phyloP scores from a whole-genome alignment of 2,113 vertebrate species.

The Tympanuchus pallidicinctus region DNA sequence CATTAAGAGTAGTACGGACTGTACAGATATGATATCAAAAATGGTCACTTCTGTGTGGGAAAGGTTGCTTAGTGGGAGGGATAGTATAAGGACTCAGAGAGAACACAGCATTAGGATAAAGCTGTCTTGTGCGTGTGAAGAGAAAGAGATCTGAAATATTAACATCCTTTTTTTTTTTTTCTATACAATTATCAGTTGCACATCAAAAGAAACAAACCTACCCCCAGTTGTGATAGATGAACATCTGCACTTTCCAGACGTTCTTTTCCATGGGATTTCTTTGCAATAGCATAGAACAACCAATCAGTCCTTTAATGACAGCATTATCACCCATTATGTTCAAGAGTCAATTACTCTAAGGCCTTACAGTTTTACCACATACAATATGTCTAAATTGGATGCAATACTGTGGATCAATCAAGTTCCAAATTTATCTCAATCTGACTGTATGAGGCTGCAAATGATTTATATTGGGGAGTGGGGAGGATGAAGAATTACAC shows the following conservation, averaged over 20 bases:
- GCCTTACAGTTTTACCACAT: slow-evolving; percentile 67
- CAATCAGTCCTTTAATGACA: slow-evolving; percentile 69
- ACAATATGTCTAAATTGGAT: slow-evolving; percentile 67
- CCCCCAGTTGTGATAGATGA: slow-evolving; percentile 60
- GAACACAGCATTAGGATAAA: not conserved
- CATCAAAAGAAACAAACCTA: slow-evolving; percentile 72
- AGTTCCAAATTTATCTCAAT: slow-evolving; percentile 52
- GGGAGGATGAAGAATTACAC: slow-evolving; percentile 11
- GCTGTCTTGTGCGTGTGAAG: not conserved
- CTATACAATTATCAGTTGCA: slow-evolving; percentile 67
- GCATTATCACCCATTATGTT: slow-evolving; percentile 71
- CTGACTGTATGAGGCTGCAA: slow-evolving; percentile 1
- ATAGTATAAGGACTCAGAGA: not conserved
- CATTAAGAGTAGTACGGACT: not conserved
- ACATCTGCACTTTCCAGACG: slow-evolving; percentile 66
- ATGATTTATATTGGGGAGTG: not conserved
- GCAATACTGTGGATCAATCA: slow-evolving; percentile 62
- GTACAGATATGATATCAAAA: not conserved
- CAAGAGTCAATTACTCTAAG: slow-evolving; percentile 70
- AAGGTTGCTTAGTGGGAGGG: not conserved
- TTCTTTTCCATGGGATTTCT: slow-evolving; percentile 60
- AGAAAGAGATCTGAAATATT: slow-evolving; percentile 25
- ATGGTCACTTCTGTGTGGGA: not conserved
- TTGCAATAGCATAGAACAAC: slow-evolving; percentile 62
- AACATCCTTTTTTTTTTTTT: slow-evolving; percentile 48